phyloP scores from a whole-genome alignment of 2,113 vertebrate species.

The Gobiocypris rarus region DNA sequence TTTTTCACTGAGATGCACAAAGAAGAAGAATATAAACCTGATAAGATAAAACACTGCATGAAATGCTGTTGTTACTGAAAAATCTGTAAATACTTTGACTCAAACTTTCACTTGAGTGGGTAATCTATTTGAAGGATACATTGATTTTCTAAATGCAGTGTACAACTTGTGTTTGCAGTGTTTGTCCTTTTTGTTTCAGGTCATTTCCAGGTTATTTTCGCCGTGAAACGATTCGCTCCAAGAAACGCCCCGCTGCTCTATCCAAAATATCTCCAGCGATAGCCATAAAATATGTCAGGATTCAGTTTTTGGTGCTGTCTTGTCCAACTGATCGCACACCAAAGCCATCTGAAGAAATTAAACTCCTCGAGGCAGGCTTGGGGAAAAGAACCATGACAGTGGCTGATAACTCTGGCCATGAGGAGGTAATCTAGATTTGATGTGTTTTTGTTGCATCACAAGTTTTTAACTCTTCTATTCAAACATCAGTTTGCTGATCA shows the following conservation, averaged over 20 bases:
- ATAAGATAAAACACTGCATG: no score
- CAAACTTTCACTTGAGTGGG: no score
- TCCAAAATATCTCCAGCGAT: conserved; percentile 5
- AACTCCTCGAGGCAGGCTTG: conserved; percentile 16
- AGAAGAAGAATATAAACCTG: no score
- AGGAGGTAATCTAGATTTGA: neutral
- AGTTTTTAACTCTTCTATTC: no score
- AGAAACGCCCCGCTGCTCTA: neutral
- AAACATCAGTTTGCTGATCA: no score
- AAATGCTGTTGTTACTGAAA: no score
- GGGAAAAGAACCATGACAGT: conserved; percentile 7
- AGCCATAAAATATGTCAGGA: neutral
- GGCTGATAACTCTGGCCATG: neutral
- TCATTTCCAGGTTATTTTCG: neutral
- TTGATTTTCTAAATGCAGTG: neutral
- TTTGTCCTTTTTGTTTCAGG: neutral
- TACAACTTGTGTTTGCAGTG: neutral
- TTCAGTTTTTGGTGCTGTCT: neutral
- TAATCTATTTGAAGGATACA: no score
- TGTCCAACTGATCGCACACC: conserved; percentile 11
- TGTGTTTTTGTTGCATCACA: neutral
- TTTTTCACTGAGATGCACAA: no score
- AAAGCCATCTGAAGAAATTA: conserved; percentile 7
- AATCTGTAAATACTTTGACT: no score
- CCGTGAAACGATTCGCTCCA: neutral